These are phyloP conservation scores for Alligator mississippiensis DNA, from an alignment of 2,113 vertebrate genomes.

Conservation along the genomic window DNA sequence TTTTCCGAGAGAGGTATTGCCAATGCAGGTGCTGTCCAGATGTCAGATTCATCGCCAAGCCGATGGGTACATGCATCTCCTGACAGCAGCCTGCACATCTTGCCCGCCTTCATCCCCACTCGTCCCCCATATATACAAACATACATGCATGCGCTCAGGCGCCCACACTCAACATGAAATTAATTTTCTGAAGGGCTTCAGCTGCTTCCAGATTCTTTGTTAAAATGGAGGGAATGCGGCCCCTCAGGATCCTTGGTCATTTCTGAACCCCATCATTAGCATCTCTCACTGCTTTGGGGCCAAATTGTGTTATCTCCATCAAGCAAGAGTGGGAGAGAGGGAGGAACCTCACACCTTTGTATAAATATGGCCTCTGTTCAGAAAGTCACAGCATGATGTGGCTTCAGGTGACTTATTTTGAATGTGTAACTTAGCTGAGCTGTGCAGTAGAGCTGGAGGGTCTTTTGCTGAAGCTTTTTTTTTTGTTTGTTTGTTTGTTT, in stretches of 20 bases:
- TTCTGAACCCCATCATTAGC: neutral
- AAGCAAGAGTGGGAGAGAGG: neutral
- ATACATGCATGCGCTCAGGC: too few relatives aligned
- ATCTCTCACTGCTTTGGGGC: neutral
- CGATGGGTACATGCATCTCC: too few relatives aligned
- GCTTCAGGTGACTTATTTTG: neutral
- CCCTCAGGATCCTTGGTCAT: neutral
- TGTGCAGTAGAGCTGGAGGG: neutral
- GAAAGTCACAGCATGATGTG: neutral
- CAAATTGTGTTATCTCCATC: neutral
- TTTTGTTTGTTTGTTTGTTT: neutral
- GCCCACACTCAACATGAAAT: neutral
- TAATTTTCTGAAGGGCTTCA: neutral
- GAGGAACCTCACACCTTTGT: neutral
- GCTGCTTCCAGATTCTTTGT: neutral
- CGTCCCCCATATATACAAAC: too few relatives aligned
- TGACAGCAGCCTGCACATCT: too few relatives aligned
- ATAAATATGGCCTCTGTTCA: neutral
- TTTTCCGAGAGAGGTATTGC: too few relatives aligned
- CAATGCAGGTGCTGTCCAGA: too few relatives aligned
- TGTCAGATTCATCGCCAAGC: too few relatives aligned
- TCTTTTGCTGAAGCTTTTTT: neutral
- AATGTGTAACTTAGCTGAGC: neutral
- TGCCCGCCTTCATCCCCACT: too few relatives aligned
- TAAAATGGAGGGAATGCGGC: neutral